Evolutionary conservation across 2,797 vertebrate species (phyloP), one percentile per base, ranked within the genome.

Genomic region (Enteromius trimaculatus): DNA sequence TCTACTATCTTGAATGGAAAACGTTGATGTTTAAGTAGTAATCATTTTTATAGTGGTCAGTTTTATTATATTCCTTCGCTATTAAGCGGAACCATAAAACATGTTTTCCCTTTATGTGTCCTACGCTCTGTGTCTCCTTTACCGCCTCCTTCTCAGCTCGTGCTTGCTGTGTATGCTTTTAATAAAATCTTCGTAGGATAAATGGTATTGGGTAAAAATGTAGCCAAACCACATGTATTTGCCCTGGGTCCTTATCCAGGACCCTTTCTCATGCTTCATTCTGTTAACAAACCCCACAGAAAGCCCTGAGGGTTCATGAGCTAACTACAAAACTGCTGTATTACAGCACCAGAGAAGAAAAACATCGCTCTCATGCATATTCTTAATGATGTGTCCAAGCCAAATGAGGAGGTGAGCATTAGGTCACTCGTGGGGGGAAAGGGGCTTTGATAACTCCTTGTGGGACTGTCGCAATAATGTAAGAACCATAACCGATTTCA

Each of bases 141-240:
- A 69, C 69, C 23, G 47, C 39, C 83, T 80, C 49, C 44, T 66
- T 55, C n/a, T 80, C 58, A 69, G 64, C 39, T 78, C 39, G 11
- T n/a, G 42, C 26, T 72, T 44, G 23, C 62, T 19, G 37, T 82
- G 81, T 62, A 77, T 83, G 81, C 37, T 83, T 83, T 83, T 78
- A 83, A 83, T 83, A 70, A 77, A 77, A 64, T 77, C 69, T 49
- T 70, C 75, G 70, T 69, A 37, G 64, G 74, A 83, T 77, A 69
- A 77, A 83, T 77, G 51, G 74, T 49, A 53, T 82, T 77, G 72
- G 58, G 69, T 68, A 42, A 75, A 65, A 80, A 58, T 72, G n/a
- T n/a, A 74, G 62, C 78, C 70, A 81, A 81, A 81, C 71, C 84
- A 85, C 78, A 85, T 68, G 70, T 78, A 75, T 83, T 77, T 83